Evolutionary conservation across 2,113 vertebrate genomes (phyloP), one percentile per base, ranked within the genome.

Genomic region (Morone chrysops): DNA sequence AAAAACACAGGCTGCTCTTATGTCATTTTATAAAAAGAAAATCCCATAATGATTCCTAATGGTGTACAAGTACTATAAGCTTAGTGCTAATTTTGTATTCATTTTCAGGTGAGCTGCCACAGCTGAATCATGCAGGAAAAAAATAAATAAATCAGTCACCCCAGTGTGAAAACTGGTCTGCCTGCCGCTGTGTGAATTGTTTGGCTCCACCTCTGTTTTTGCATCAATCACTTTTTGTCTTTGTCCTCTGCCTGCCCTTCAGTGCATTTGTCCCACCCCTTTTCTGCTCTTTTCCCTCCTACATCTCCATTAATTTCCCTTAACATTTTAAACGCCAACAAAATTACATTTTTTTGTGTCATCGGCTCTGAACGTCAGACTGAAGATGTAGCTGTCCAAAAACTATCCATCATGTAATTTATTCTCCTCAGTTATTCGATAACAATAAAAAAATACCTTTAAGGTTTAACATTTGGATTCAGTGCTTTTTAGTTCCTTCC

Each of bases 361-460:
- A 70, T 6, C 18, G 7, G 12, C 2, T 56, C 38, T 56, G 38
- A 70, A 43, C 10, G 22, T 57, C 47, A 40, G 8, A 22, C 43
- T 63, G 5, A 75, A 51, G 45, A 51, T 25, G 45, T 50, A 51
- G 47, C 47, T 22, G 47, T 63, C 36, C 59, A 51, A 75, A 74
- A 40, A n/a, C 2, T 3, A 60, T 60, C 43, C 6, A 9, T 61
- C 41, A 13, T 56, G 48, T 36, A 1, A 61, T 38, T 50, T 36
- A 48, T 41, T 75, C 47, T 17, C 47, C 20, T 43, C 14, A 62
- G 40, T 51, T 1, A 50, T 18, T 62, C 31, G 1, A 31, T 14
- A 17, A 74, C 6, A n/a, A 25, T n/a, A 51, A 12, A 51, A 12
- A 22, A 75, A 75, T 62, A 12, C 1, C n/a, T 25, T 22, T 2